phyloP scores from a whole-genome alignment of 2,888 invertebrate genomes.

The Nycteola revayana region DNA sequence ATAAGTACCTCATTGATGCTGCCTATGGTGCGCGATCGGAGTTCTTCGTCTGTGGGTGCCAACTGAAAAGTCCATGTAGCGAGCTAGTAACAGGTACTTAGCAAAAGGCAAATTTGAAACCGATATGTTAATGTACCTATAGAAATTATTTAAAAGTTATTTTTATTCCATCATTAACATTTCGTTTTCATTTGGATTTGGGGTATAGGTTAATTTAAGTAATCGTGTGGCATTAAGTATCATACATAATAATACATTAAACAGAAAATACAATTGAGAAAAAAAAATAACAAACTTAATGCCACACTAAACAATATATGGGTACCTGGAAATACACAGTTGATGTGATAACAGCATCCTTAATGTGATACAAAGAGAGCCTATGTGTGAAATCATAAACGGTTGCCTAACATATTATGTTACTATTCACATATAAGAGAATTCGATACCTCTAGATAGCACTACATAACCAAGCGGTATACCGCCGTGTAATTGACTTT shows the following conservation, averaged over 20 bases:
- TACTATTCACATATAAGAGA: slow-evolving; percentile 18
- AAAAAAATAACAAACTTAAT: slow-evolving; percentile 44
- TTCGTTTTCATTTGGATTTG: slow-evolving; percentile 46
- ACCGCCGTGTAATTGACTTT: no score
- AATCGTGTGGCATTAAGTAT: slow-evolving; percentile 54
- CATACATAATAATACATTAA: slow-evolving; percentile 8
- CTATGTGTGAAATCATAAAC: slow-evolving; percentile 47
- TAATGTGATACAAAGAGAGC: slow-evolving; percentile 47
- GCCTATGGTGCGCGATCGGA: slow-evolving; percentile 24
- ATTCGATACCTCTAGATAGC: no score
- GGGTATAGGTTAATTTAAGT: slow-evolving; percentile 46
- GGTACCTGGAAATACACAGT: slow-evolving; percentile 77
- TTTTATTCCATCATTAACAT: slow-evolving; percentile 45
- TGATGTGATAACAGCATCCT: slow-evolving; percentile 68
- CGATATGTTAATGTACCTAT: slow-evolving; percentile 36
- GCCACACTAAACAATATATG: slow-evolving; percentile 52
- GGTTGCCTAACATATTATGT: slow-evolving; percentile 39
- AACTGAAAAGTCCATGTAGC: slow-evolving; percentile 80
- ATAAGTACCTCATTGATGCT: slow-evolving; percentile 74
- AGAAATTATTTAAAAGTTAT: slow-evolving; percentile 4
- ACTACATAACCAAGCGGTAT: no score
- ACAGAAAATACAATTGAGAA: neutral
- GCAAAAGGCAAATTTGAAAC: slow-evolving; percentile 35
- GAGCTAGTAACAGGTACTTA: slow-evolving; percentile 66
- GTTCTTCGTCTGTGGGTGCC: slow-evolving; percentile 58